Evolutionary conservation across 2,113 vertebrate species (phyloP), one percentile per base, ranked within the genome.

Genomic region (Hyla sarda): DNA sequence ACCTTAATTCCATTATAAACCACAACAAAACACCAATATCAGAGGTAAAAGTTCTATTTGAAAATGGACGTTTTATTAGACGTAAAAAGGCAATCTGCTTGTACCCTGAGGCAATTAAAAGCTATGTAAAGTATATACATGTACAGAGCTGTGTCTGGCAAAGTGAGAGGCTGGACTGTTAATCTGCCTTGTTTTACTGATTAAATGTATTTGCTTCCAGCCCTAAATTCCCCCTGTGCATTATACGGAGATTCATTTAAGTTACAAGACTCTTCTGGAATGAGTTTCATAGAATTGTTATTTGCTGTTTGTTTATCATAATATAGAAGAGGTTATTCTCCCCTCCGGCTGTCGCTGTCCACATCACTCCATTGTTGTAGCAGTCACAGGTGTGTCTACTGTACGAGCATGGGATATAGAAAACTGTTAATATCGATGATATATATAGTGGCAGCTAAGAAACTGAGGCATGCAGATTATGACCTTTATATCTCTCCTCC

Each of bases 231-330:
- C 83, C 83, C 72, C 34, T 16, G 56, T 65, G 72, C 21, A 76
- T 76, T 84, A 62, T 76, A 65, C 41, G 34, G 56, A 84, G 25
- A 75, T 76, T 83, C 50, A 76, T 48, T 73, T 60, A 84, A 65
- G 72, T 76, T 76, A 41, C 72, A 76, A 84, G 83, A 84, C 83
- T 76, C 54, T 84, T 74, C 72, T 84, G 82, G 54, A 84, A 84
- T 65, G 83, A 84, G n/a, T 41, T 76, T 76, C 25, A 30, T 32
- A 76, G 28, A 11, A 84, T 32, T 75, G 25, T 76, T 65, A 62
- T 84, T 47, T 48, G 34, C 54, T 21, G 41, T 65, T 77, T 84
- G 50, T 83, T 58, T 50, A 84, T 75, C 19, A 75, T 50, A 60
- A 45, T 28, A 28, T 45, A 21, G 32, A 58, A 60, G 50, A 83